Percentiles rank a stretch among this genome's conserved stretches.
These are phyloP conservation scores for Pterobdella sp. DNA, from an alignment of 2,888 invertebrate genomes.

Conservation along the genomic window DNA sequence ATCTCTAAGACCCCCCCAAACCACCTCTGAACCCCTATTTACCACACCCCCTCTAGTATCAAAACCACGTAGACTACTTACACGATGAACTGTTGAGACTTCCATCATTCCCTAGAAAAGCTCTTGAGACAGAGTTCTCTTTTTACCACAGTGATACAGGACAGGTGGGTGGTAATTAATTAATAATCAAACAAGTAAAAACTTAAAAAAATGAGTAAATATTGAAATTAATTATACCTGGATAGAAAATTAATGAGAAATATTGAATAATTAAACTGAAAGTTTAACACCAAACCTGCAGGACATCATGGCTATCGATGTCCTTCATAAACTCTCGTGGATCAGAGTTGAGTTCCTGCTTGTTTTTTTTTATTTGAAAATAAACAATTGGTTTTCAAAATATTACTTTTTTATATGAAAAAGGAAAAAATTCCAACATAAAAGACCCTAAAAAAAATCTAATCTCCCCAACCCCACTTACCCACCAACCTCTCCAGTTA, in stretches of 20 bases:
- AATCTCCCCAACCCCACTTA: no score
- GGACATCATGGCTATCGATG: slow-evolving; percentile 83
- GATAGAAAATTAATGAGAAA: not conserved
- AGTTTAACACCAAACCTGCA: slow-evolving; percentile 44
- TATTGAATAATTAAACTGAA: not conserved
- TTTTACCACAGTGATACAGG: slow-evolving; percentile 59
- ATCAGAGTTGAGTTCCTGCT: slow-evolving; percentile 61
- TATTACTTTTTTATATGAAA: no score
- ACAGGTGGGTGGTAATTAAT: slow-evolving; percentile 56
- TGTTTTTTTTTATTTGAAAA: no score
- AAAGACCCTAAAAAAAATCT: no score
- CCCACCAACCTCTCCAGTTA: slow-evolving; percentile 54
- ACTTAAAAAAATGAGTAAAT: not conserved
- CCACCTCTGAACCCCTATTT: no score
- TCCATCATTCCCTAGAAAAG: slow-evolving; percentile 94
- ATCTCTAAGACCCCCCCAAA: no score
- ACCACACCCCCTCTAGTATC: slow-evolving; percentile 66
- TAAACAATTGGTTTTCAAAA: no score
- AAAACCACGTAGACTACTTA: slow-evolving; percentile 91
- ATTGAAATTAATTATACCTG: not conserved
- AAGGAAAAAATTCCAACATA: no score
- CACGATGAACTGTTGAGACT: slow-evolving; percentile 97
- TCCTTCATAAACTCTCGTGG: slow-evolving; percentile 98
- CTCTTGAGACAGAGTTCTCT: slow-evolving; percentile 88
- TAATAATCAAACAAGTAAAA: not conserved